phyloP scores from a whole-genome alignment of 2,888 invertebrate species.

The Acleris cristana region DNA sequence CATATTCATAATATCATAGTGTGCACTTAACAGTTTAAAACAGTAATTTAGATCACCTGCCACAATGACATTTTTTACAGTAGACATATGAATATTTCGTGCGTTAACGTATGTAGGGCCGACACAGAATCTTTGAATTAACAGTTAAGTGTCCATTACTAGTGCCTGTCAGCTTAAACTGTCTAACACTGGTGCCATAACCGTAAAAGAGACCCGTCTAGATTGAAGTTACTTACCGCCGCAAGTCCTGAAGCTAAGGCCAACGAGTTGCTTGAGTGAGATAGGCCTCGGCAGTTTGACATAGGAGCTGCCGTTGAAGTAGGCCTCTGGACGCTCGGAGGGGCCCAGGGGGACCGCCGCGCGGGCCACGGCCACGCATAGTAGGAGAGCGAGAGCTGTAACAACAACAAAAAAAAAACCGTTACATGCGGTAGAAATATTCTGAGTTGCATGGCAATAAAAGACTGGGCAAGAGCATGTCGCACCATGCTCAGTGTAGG shows the following conservation, averaged over 20 bases:
- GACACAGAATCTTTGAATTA: too few species aligned
- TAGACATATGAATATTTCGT: too few species aligned
- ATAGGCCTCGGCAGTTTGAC: conserved; percentile 88
- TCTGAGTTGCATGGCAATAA: background rate
- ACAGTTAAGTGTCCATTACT: too few species aligned
- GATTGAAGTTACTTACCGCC: conserved; percentile 79
- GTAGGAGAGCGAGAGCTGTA: conserved; percentile 47
- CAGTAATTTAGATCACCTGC: too few species aligned
- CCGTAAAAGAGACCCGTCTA: too few species aligned
- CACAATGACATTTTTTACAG: too few species aligned
- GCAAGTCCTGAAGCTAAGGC: conserved; percentile 92
- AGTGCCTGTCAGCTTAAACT: too few species aligned
- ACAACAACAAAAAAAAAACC: conserved; percentile 31
- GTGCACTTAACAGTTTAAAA: too few species aligned
- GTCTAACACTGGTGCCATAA: too few species aligned
- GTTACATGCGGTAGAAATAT: background rate
- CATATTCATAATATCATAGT: too few species aligned
- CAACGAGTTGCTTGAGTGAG: conserved; percentile 91
- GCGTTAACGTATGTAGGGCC: too few species aligned
- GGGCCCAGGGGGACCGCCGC: conserved; percentile 75
- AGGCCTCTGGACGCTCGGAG: conserved; percentile 89
- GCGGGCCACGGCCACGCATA: conserved; percentile 46
- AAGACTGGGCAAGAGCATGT: background rate
- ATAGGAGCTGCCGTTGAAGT: conserved; percentile 92
- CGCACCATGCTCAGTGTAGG: too few species aligned